These are phyloP conservation scores for Trogon melanurus DNA, from an alignment of 2,113 vertebrate genomes.

Conservation along the genomic window DNA sequence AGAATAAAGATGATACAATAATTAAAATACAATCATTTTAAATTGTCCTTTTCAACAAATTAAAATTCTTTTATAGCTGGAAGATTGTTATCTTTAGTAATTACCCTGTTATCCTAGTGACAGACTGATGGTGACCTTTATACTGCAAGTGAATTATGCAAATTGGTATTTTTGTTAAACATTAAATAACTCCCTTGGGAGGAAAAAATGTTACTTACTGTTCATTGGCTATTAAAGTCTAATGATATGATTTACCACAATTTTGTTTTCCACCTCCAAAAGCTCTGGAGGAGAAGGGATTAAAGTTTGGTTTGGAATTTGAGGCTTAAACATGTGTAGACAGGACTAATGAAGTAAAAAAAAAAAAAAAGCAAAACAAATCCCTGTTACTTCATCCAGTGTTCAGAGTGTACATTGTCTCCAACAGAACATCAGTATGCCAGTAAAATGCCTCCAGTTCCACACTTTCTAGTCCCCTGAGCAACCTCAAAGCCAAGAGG, in stretches of 20 bases:
- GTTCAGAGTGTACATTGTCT: not conserved
- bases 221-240: slow-evolving; percentile 42
- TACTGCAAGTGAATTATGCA: slow-evolving; percentile 56
- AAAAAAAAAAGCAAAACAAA: not conserved
- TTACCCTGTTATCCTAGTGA: slow-evolving; percentile 44
- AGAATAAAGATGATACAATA: slow-evolving; percentile 5
- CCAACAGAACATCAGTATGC: not conserved
- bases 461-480: not conserved
- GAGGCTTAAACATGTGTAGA: not conserved
- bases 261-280: slow-evolving; percentile 45
- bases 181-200: slow-evolving; percentile 63
- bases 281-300: slow-evolving; percentile 21
- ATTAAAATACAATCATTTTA: slow-evolving; percentile 50
- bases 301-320: slow-evolving; percentile 36
- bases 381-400: not conserved
- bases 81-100: slow-evolving; percentile 59
- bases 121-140: slow-evolving; percentile 61
- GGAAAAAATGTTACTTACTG: slow-evolving; percentile 36
- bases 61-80: slow-evolving; percentile 18
- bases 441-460: not conserved
- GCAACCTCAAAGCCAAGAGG: not conserved
- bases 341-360: not conserved
- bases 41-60: slow-evolving; percentile 45
- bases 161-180: slow-evolving; percentile 72
- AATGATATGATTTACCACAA: slow-evolving; percentile 44